A percentile compares a stretch with the other conserved stretches of the same genome.
Conservation (phyloP, 64 coral and sea anemone species). For the Montipora sp. region DNA sequence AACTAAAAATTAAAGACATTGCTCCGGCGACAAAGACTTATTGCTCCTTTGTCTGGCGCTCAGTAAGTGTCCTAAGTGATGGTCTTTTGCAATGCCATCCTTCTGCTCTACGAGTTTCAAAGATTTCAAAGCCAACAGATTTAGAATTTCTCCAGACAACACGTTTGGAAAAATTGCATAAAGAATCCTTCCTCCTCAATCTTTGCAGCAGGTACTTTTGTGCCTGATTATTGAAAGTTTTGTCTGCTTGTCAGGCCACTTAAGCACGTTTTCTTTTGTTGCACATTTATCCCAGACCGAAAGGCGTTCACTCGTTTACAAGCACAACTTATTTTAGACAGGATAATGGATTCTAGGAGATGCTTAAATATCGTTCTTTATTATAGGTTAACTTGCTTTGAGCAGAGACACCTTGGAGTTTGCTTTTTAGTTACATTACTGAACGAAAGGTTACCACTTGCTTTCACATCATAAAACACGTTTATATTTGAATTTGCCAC, state of each 20-base stretch:
- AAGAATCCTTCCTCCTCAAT: neutral
- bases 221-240: neutral
- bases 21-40: neutral
- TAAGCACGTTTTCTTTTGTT: slow-evolving; percentile 63
- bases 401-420: no score
- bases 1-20: neutral
- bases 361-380: no score
- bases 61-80: neutral
- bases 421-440: no score
- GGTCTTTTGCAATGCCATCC: neutral
- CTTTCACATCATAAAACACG: no score
- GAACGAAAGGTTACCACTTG: no score
- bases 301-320: neutral
- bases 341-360: neutral
- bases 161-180: slow-evolving; percentile 28
- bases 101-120: neutral
- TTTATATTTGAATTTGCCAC: no score
- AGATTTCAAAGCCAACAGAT: neutral
- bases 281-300: neutral
- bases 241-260: neutral
- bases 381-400: no score
- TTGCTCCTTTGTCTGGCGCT: neutral
- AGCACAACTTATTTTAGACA: neutral
- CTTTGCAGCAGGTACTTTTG: slow-evolving; percentile 43
- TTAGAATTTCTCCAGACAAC: slow-evolving; percentile 4